Conservation (phyloP, 2,797 vertebrate genomes). For the Myotis myotis region DNA sequence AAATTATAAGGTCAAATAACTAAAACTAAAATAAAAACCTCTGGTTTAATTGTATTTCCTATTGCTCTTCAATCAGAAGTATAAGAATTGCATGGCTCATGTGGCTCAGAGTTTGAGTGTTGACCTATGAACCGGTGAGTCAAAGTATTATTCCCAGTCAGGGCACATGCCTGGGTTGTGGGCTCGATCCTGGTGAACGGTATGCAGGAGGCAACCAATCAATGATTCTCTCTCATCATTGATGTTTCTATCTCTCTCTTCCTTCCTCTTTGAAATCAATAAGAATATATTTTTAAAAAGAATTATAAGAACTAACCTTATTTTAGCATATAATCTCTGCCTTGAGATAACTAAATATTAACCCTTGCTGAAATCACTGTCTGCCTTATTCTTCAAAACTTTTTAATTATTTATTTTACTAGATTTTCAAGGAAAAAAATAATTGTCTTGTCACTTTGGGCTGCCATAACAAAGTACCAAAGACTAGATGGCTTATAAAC, state of each 20-base stretch:
- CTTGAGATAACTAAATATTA: not conserved
- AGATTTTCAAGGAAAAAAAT: not conserved
- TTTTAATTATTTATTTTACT: not conserved
- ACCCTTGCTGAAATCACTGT: not conserved
- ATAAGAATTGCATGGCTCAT: not conserved
- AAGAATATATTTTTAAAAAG: no score
- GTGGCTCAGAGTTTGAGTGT: no score
- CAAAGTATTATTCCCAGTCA: no score
- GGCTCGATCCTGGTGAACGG: no score
- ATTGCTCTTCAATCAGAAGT: not conserved
- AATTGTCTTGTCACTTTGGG: not conserved
- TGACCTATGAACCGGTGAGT: no score
- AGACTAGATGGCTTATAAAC: not conserved
- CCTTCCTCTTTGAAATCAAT: no score
- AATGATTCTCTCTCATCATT: no score
- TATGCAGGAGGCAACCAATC: no score
- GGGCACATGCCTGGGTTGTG: no score
- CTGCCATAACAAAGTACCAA: not conserved
- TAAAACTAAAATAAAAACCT: not conserved
- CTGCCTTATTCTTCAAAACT: not conserved
- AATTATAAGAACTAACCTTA: not conserved
- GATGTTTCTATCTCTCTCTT: no score
- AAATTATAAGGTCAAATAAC: not conserved
- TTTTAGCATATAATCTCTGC: not conserved
- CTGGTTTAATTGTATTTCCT: not conserved